Evolutionary conservation across 2,888 invertebrate genomes (phyloP), one percentile per base, ranked within the genome.

Genomic region (Mythimna impura): DNA sequence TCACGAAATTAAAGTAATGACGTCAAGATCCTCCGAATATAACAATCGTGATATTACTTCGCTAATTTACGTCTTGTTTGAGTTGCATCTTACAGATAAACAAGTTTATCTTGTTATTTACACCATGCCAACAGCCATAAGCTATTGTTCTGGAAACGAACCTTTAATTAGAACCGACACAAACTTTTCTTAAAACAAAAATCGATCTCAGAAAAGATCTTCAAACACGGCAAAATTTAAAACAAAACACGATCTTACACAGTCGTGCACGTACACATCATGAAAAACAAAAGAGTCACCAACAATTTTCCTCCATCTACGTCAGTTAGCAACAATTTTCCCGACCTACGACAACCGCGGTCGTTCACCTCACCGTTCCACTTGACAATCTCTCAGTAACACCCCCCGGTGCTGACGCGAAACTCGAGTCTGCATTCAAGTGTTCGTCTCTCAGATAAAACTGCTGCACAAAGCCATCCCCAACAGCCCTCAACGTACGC

Each of bases 381-480:
- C 89, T 88, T 83, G 76, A 79, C 72, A 60, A 66, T 72, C 79
- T 76, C 79, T 73, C 65, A 68, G 71, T 72, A 61, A 69, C 89
- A 87, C 86, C 89, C 89, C 82, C 82, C 69, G 2, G 72, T 78
- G 85, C 84, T 83, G 88, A 89, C 84, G 87, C 82, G 84, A 61
- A 52, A 66, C 63, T 55, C 63, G 70, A 82, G 68, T 78, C 89
- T 89, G 89, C 88, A 89, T 88, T 93, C 84, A 90, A 93, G 93
- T 88, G 71, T 62, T 81, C 82, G 63, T 78, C 73, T 65, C 69
- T 50, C 84, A 91, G 94, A 94, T 93, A 93, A 91, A 91, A 88
- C 85, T 90, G 90, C 82, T 88, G 88, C 90, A 92, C 93, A 93
- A 93, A 93, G 92, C 87, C 86, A 34, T 85, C 63, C 88, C 90